Evolutionary conservation across 2,888 invertebrate species (phyloP).

Genomic region (Calephelis perditalis): DNA sequence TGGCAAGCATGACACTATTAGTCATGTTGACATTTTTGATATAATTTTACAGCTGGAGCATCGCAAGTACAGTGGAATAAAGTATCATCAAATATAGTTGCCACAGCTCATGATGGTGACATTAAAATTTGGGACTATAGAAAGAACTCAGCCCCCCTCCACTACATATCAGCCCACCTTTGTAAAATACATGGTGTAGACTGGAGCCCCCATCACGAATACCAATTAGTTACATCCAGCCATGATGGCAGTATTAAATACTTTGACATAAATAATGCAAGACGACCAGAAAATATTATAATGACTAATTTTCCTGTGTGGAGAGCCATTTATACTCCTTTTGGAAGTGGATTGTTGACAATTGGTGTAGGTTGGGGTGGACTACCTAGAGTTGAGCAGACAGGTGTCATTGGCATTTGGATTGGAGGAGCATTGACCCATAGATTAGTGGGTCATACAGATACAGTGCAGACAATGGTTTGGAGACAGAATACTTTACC

Average conservation of each 20-base stretch:
- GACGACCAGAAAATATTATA: slow-evolving; percentile 89
- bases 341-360: slow-evolving; percentile 94
- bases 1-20: too few relatives aligned
- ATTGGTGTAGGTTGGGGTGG: slow-evolving; percentile 95
- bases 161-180: slow-evolving; percentile 95
- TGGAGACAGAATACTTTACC: slow-evolving; percentile 88
- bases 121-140: slow-evolving; percentile 97
- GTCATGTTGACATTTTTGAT: slow-evolving; percentile 1
- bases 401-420: slow-evolving; percentile 76
- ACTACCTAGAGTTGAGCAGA: slow-evolving; percentile 86
- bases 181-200: slow-evolving; percentile 94
- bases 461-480: slow-evolving; percentile 96
- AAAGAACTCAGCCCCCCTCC: slow-evolving; percentile 90
- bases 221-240: slow-evolving; percentile 93
- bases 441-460: slow-evolving; percentile 95
- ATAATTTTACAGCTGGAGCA: slow-evolving; percentile 83
- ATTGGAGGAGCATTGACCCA: slow-evolving; percentile 85
- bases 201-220: slow-evolving; percentile 93
- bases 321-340: slow-evolving; percentile 95
- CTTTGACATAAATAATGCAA: slow-evolving; percentile 92
- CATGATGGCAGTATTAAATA: slow-evolving; percentile 97
- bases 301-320: slow-evolving; percentile 93
- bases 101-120: slow-evolving; percentile 97
- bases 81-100: slow-evolving; percentile 88
- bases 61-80: slow-evolving; percentile 97